Evolutionary conservation across 92 coral and sea anemone genomes (phyloP).

Genomic region (Micromussa lordhowensis): DNA sequence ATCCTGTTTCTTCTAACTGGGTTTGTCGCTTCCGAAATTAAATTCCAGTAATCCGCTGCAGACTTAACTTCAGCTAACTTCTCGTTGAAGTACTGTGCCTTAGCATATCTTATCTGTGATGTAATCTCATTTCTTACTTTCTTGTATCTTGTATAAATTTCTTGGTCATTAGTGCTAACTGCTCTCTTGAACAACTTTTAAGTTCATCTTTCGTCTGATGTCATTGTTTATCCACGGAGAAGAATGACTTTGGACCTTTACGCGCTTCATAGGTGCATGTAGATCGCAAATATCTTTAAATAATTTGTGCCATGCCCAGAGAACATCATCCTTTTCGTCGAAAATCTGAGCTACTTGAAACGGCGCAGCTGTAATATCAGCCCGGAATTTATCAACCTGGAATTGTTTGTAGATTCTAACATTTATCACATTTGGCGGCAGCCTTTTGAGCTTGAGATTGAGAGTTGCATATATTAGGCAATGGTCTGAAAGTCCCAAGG

Average conservation of each 20-base stretch:
- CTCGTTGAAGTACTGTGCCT: background rate
- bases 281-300: slow-evolving; percentile 40
- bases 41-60: slow-evolving; percentile 28
- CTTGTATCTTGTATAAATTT: too few relatives aligned
- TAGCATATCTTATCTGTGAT: background rate
- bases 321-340: slow-evolving; percentile 57
- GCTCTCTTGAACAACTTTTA: background rate
- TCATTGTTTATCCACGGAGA: slow-evolving; percentile 31
- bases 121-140: slow-evolving; percentile 26
- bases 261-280: slow-evolving; percentile 34
- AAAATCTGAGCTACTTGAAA: slow-evolving; percentile 47
- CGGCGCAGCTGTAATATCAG: slow-evolving; percentile 46
- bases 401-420: slow-evolving; percentile 28
- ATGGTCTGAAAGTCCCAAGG: too few relatives aligned
- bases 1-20: slow-evolving; percentile 3
- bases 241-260: slow-evolving; percentile 28
- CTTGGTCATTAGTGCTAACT: background rate
- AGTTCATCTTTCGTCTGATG: slow-evolving; percentile 1
- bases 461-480: slow-evolving; percentile 53
- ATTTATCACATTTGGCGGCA: slow-evolving; percentile 24
- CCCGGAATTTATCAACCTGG: slow-evolving; percentile 8
- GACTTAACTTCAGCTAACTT: background rate
- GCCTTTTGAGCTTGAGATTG: slow-evolving; percentile 19
- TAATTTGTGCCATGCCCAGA: slow-evolving; percentile 63
- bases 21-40: slow-evolving; percentile 11